Base-by-base conservation (phyloP, 2,797 vertebrate genomes). In the Poecilia velifera region DNA sequence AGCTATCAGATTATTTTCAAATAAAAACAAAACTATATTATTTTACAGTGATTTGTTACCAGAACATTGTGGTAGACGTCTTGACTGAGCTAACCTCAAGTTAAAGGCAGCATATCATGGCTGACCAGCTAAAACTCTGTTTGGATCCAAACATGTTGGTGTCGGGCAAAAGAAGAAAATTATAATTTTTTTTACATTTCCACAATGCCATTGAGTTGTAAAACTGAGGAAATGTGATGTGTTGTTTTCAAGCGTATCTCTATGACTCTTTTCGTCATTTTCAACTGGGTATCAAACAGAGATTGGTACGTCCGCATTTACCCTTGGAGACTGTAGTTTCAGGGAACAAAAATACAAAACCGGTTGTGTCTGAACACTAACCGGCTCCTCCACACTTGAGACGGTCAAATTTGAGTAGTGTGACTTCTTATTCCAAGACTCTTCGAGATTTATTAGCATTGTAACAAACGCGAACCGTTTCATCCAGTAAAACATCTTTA, bases 321-420 rank as follows among this genome's bases (percentile, higher is more conserved):
- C 28, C 20, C 14, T 7, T 62, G 59, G 34, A 66, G 62, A 13
- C 14, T 3, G 1, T 64, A 72, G 12, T 64, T 72, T 76, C 13
- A 41, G 47, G 43, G 41, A 62, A 77, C 6, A 70, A 71, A 39
- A 49, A 13, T 47, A 31, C 20, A 25, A 46, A 36, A 66, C 4
- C 13, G 2, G 41, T 6, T 10, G 6, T 22, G 13, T 51, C 12
- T 4, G 22, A 51, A 66, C n/a, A 22, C 25, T 47, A n/a, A 25
- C 62, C 76, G n/a, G 36, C 9, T 62, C 8, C 46, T 53, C 8
- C 18, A 84, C 76, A 85, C 66, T 81, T 80, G 43, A 55, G 31
- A 66, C 0, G 34, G 62, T 66, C 34, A 66, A 66, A 22, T 36
- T 9, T 20, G 31, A 64, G 28, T 34, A 34, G 6, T 18, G 14